Evolutionary conservation across 2,113 vertebrate species (phyloP).

Genomic region (Budorcas taxicolor): DNA sequence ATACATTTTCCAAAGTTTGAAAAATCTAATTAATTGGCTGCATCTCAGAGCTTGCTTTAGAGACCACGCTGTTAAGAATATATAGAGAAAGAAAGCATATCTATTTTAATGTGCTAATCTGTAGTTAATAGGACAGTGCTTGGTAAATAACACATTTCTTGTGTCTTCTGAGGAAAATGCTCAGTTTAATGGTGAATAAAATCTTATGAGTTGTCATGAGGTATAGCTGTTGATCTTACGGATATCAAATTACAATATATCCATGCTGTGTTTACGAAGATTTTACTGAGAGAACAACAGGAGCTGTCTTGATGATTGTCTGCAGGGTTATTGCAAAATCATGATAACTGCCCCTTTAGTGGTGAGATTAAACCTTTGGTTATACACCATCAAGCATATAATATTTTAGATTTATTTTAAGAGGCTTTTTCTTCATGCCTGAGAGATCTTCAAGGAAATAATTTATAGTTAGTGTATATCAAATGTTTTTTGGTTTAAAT

Average conservation of each 20-base stretch:
- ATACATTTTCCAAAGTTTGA: slow-evolving; percentile 15
- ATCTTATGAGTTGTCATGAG: slow-evolving; percentile 77
- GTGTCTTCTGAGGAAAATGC: slow-evolving; percentile 71
- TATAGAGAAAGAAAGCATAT: slow-evolving; percentile 4
- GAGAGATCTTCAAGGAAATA: slow-evolving; percentile 82
- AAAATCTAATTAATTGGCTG: slow-evolving; percentile 23
- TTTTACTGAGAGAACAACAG: slow-evolving; percentile 81
- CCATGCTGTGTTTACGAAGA: slow-evolving; percentile 82
- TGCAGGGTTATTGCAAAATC: slow-evolving; percentile 82
- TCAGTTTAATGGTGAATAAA: slow-evolving; percentile 79
- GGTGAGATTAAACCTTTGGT: slow-evolving; percentile 83
- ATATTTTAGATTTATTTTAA: slow-evolving; percentile 87
- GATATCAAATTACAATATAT: slow-evolving; percentile 80
- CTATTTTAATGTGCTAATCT: slow-evolving; percentile 64
- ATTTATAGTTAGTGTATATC: slow-evolving; percentile 82
- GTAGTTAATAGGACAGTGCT: slow-evolving; percentile 74
- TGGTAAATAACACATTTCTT: slow-evolving; percentile 72
- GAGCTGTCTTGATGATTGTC: slow-evolving; percentile 82
- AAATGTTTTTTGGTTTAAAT: slow-evolving; percentile 80
- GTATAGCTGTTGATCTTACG: slow-evolving; percentile 78
- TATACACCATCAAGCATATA: slow-evolving; percentile 84
- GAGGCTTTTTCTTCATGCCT: slow-evolving; percentile 84
- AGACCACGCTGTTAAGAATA: not conserved
- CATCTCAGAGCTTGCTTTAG: slow-evolving; percentile 23
- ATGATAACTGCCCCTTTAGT: slow-evolving; percentile 80